Evolutionary conservation across 1,140 invertebrate species (phyloP).

Genomic region (Anastrepha obliqua): DNA sequence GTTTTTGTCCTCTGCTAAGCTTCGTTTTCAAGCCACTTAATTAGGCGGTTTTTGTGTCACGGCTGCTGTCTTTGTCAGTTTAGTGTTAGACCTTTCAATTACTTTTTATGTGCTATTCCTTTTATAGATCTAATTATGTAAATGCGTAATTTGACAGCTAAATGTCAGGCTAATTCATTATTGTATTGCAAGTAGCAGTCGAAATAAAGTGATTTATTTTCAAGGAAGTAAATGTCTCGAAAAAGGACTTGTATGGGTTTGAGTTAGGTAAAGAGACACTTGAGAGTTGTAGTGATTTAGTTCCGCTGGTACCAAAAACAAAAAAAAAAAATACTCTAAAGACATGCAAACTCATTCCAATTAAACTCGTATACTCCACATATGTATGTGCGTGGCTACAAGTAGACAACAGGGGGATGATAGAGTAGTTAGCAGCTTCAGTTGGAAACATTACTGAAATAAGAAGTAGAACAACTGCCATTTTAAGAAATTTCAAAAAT

Average conservation of each 20-base stretch:
- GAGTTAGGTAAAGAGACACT: neutral
- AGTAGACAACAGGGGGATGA: no score
- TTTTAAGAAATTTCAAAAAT: no score
- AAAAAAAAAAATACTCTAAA: no score
- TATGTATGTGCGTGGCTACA: no score
- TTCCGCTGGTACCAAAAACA: no score
- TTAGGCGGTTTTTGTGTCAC: constrained; percentile 21
- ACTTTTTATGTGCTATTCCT: neutral
- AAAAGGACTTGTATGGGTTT: neutral
- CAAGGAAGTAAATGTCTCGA: neutral
- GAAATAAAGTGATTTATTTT: neutral
- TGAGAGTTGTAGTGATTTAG: neutral
- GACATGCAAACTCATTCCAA: no score
- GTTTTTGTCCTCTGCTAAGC: neutral
- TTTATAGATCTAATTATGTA: constrained; percentile 40
- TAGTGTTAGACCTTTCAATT: constrained; percentile 18
- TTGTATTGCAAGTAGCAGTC: neutral
- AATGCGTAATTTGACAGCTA: constrained; percentile 40
- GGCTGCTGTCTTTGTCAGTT: constrained; percentile 26
- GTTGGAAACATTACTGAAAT: no score
- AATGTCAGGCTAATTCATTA: constrained; percentile 24
- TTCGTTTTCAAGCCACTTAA: constrained; percentile 20
- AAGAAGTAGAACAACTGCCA: no score
- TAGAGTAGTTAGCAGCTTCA: no score
- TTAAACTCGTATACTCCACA: no score